Evolutionary conservation across 1,140 invertebrate genomes (phyloP), one percentile per base, ranked within the genome.

Genomic region (Drosophila sucinea): DNA sequence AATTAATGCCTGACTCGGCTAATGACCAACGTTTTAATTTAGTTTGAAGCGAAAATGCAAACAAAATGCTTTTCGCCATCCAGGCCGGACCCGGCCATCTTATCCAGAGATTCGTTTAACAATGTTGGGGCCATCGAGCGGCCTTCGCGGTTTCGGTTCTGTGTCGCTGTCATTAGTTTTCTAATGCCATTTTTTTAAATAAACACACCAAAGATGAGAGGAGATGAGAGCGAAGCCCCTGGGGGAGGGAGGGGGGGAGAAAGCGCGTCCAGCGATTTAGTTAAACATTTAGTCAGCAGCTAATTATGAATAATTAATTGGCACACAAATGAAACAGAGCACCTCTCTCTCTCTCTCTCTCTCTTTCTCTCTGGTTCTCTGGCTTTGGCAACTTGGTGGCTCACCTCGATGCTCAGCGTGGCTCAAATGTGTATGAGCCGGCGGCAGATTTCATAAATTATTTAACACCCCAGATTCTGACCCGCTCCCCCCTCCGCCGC

Each of bases 261-360:
- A 51, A 51, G 8, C n/a, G 17, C 73, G 55, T 77, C 73, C 73
- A 71, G 74, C 76, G 81, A 84, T 84, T 84, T 80, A 77, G 81
- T 73, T 84, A 80, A 84, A 73, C 81, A 83, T 73, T 84, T 80
- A 84, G 81, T 80, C 73, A 67, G 62, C 69, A 71, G 77, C 81
- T 80, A 84, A 84, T 84, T 83, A 83, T 84, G 81, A 79, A 83
- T 84, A 84, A 83, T 83, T 83, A 84, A 84, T 84, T 65, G 77
- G 35, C 56, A 65, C 47, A 68, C 56, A 79, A 58, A 74, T 70
- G 66, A 55, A 38, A 60, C 58, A 11, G 57, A 10, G 40, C 17
- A 44, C 55, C 25, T 41, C 30, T 17, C 10, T 3, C 10, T 17
- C 6, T n/a, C 17, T 17, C 60, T 30, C 23, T 35, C 40, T 25